phyloP scores from a whole-genome alignment of 1,140 invertebrate genomes.

The Neoseiulus cucumeris region DNA sequence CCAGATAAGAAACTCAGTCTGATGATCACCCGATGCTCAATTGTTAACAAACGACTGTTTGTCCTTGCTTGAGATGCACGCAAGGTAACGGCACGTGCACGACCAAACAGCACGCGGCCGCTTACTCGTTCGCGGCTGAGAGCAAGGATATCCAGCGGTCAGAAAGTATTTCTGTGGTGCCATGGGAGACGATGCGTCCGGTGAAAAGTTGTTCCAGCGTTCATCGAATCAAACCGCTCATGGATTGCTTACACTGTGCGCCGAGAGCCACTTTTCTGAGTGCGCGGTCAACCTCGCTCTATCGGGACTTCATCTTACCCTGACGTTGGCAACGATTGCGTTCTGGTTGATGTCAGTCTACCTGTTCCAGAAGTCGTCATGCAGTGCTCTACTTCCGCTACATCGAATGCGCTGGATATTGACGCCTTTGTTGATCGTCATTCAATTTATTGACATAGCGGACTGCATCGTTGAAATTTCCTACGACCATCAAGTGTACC shows the following conservation, averaged over 20 bases:
- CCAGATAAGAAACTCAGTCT: no score
- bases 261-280: not conserved
- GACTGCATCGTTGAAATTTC: slow-evolving; percentile 16
- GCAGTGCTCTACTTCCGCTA: not conserved
- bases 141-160: no score
- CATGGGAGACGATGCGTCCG: no score
- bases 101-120: no score
- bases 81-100: no score
- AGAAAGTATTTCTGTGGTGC: no score
- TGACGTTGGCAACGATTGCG: not conserved
- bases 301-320: not conserved
- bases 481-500: not conserved
- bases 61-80: no score
- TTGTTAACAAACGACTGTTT: no score
- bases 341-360: not conserved
- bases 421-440: slow-evolving; percentile 11
- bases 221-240: not conserved
- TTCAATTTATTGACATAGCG: slow-evolving; percentile 16
- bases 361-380: not conserved
- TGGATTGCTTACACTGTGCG: not conserved
- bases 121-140: no score
- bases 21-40: no score
- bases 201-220: no score
- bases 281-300: not conserved
- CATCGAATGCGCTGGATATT: slow-evolving; percentile 16